Percentiles rank a stretch among this genome's conserved stretches.
phyloP scores from a whole-genome alignment of 2,888 invertebrate genomes.

The Spodoptera picta region DNA sequence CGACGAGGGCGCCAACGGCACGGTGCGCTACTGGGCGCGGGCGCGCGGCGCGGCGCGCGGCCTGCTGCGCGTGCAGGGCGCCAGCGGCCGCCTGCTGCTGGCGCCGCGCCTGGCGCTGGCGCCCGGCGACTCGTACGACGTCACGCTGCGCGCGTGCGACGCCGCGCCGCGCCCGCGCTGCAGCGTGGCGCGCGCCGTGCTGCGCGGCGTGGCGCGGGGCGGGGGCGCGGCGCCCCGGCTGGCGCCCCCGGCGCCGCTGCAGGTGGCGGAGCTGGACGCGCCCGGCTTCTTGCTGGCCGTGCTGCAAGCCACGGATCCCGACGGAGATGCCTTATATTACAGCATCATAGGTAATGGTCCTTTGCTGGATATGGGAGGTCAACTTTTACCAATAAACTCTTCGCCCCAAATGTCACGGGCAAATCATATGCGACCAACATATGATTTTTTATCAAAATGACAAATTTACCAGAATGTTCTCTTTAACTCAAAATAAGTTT shows the following conservation, averaged over 20 bases:
- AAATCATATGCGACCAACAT: too few species aligned
- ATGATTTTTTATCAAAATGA: too few species aligned
- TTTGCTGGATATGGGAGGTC: background rate
- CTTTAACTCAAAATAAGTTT: too few species aligned
- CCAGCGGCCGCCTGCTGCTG: constrained; percentile 94
- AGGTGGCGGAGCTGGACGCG: constrained; percentile 95
- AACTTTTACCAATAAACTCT: too few species aligned
- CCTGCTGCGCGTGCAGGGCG: constrained; percentile 94
- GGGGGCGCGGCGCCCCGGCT: constrained; percentile 90
- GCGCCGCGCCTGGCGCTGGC: constrained; percentile 90
- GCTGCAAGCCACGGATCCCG: constrained; percentile 95
- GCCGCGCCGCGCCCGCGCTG: constrained; percentile 92
- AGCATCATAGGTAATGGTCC: constrained; percentile 92
- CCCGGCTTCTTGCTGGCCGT: constrained; percentile 96
- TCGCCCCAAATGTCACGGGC: too few species aligned
- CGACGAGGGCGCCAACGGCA: constrained; percentile 94
- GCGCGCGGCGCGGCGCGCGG: constrained; percentile 92
- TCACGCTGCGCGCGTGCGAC: constrained; percentile 93
- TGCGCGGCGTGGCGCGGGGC: constrained; percentile 88
- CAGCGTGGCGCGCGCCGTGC: constrained; percentile 92
- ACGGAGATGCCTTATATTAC: constrained; percentile 96
- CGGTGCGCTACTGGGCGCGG: constrained; percentile 92
- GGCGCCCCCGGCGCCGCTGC: constrained; percentile 90
- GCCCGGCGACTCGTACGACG: constrained; percentile 84
- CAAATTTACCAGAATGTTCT: too few species aligned